Conservation (phyloP, 2,797 vertebrate genomes). For the Notolepis coatsorum region DNA sequence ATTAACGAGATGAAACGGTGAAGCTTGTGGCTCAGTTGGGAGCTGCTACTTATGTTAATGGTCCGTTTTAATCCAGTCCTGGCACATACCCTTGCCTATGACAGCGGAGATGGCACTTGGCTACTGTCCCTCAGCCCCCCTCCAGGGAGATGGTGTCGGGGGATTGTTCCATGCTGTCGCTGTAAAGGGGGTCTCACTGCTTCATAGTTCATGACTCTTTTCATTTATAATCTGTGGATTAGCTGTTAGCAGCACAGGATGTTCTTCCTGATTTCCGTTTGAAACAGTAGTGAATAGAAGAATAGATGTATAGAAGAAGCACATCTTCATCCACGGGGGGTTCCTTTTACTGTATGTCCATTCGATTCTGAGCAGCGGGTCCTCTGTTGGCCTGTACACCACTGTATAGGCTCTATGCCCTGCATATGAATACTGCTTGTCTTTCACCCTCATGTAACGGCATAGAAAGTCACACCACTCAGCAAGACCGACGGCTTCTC, state of each 20-base stretch:
- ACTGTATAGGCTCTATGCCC: neutral
- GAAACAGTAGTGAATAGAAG: neutral
- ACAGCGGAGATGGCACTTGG: neutral
- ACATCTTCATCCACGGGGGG: neutral
- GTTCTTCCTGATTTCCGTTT: neutral
- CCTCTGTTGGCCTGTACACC: neutral
- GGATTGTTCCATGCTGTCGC: neutral
- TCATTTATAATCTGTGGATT: neutral
- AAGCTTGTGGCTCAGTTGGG: constrained; percentile 11
- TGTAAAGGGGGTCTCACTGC: constrained; percentile 38
- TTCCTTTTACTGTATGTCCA: neutral
- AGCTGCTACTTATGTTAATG: neutral
- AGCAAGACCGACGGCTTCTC: no score
- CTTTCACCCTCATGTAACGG: constrained; percentile 7
- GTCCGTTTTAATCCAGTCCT: constrained; percentile 8
- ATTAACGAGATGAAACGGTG: constrained; percentile 51
- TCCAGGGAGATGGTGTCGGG: neutral
- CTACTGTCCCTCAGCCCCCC: neutral
- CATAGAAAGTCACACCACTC: constrained; percentile 3
- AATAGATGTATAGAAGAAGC: neutral
- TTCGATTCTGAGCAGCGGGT: neutral
- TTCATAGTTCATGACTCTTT: neutral
- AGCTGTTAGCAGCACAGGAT: neutral
- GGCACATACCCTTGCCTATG: constrained; percentile 11
- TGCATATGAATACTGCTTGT: no score